These are phyloP conservation scores for Cephus cinctus DNA, from an alignment of 1,140 invertebrate genomes.

Conservation along the genomic window DNA sequence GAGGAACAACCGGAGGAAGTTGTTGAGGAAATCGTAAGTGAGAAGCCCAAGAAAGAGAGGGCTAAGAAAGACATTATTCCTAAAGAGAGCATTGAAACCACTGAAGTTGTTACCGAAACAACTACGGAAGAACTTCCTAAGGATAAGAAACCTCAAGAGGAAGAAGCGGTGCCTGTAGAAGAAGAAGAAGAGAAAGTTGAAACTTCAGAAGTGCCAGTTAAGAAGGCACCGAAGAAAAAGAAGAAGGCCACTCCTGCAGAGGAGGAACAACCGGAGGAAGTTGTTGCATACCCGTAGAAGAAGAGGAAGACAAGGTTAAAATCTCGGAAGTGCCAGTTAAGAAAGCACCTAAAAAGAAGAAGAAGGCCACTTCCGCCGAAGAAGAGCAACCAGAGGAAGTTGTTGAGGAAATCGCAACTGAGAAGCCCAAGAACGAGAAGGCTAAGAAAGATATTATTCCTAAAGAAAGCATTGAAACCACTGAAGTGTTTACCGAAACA, in stretches of 20 bases:
- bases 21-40: slow-evolving; percentile 9
- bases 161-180: slow-evolving; percentile 23
- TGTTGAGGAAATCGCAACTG: slow-evolving; percentile 11
- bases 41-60: slow-evolving; percentile 14
- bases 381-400: slow-evolving; percentile 10
- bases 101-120: slow-evolving; percentile 23
- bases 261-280: background rate
- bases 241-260: background rate
- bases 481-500: slow-evolving; percentile 22
- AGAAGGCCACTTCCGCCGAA: slow-evolving; percentile 6
- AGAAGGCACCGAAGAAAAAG: slow-evolving; percentile 13
- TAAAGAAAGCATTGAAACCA: slow-evolving; percentile 8
- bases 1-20: slow-evolving; percentile 19
- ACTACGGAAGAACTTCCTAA: slow-evolving; percentile 25
- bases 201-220: slow-evolving; percentile 17
- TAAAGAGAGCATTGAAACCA: slow-evolving; percentile 10
- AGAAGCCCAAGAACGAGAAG: slow-evolving; percentile 10
- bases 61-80: background rate
- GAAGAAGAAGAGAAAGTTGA: slow-evolving; percentile 24
- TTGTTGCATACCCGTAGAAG: background rate
- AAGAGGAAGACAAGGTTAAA: slow-evolving; percentile 24
- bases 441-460: background rate
- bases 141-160: slow-evolving; percentile 11
- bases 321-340: slow-evolving; percentile 19
- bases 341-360: slow-evolving; percentile 10